Conservation (phyloP, 1,140 invertebrate species). For the Meteorus sp. region DNA sequence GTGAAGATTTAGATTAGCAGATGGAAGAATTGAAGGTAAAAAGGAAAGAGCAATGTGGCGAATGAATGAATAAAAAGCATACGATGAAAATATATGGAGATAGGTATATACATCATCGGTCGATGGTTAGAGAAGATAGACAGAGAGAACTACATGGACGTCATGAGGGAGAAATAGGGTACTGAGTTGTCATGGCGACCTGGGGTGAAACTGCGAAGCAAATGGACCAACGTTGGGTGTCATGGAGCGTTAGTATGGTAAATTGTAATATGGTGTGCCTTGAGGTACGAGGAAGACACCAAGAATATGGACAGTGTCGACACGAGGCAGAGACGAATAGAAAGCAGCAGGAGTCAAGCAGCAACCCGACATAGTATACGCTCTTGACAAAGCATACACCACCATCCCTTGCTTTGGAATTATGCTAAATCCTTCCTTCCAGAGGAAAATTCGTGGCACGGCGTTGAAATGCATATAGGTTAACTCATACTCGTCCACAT, state of each 20-base stretch:
- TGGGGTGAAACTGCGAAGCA: slow-evolving; percentile 41
- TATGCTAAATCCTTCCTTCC: slow-evolving; percentile 44
- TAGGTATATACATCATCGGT: neutral
- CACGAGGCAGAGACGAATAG: slow-evolving; percentile 20
- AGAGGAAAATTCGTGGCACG: slow-evolving; percentile 41
- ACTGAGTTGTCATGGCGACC: slow-evolving; percentile 50
- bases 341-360: slow-evolving; percentile 10
- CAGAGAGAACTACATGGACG: slow-evolving; percentile 31
- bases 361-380: neutral
- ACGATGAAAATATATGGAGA: slow-evolving; percentile 15
- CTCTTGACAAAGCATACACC: slow-evolving; percentile 29
- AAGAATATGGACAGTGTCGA: slow-evolving; percentile 33
- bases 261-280: slow-evolving; percentile 36
- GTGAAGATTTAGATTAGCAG: slow-evolving; percentile 17
- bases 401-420: slow-evolving; percentile 39
- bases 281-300: slow-evolving; percentile 36
- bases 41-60: too few relatives aligned
- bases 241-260: too few relatives aligned
- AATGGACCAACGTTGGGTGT: slow-evolving; percentile 53
- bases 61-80: slow-evolving; percentile 1
- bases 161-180: slow-evolving; percentile 44
- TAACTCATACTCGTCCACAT: neutral
- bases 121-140: slow-evolving; percentile 22
- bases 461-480: slow-evolving; percentile 27
- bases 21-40: slow-evolving; percentile 10